Evolutionary conservation across 2,113 vertebrate species (phyloP).

Genomic region (Saguinus imperator): DNA sequence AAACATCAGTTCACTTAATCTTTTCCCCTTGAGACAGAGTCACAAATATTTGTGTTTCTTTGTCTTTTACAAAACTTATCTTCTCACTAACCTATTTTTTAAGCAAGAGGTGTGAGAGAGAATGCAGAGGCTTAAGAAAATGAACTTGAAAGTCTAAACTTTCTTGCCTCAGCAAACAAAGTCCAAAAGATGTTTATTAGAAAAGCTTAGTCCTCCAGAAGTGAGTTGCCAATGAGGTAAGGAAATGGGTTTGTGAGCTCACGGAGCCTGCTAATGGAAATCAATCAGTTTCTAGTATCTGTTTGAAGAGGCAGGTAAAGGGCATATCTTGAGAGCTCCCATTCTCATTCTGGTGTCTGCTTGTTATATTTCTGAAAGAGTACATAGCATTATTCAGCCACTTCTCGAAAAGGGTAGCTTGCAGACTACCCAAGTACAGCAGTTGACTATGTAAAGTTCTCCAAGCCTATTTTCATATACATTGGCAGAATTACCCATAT

Average conservation of each 20-base stretch:
- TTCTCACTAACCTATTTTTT: conserved; percentile 41
- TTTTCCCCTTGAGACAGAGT: conserved; percentile 1
- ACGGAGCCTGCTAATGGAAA: conserved; percentile 49
- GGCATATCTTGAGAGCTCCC: background rate
- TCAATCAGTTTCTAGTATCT: conserved; percentile 53
- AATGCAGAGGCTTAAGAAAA: conserved; percentile 62
- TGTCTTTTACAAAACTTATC: conserved; percentile 31
- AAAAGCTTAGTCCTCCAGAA: conserved; percentile 43
- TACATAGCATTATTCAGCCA: background rate
- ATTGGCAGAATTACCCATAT: background rate
- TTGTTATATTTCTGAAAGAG: conserved; percentile 17
- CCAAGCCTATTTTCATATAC: background rate
- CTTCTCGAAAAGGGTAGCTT: conserved; percentile 32
- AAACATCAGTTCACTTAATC: background rate
- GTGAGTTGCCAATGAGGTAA: conserved; percentile 38
- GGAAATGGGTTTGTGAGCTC: conserved; percentile 48
- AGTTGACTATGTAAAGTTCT: background rate
- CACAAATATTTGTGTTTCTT: background rate
- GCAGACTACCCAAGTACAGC: background rate
- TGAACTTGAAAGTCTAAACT: conserved; percentile 51
- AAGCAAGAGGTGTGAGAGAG: conserved; percentile 50
- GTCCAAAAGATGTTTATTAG: conserved; percentile 52
- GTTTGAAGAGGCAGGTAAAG: conserved; percentile 27
- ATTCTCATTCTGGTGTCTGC: background rate
- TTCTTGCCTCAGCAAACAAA: conserved; percentile 52